Evolutionary conservation across 2,797 vertebrate species (phyloP).

Genomic region (Acanthurus lineatus): DNA sequence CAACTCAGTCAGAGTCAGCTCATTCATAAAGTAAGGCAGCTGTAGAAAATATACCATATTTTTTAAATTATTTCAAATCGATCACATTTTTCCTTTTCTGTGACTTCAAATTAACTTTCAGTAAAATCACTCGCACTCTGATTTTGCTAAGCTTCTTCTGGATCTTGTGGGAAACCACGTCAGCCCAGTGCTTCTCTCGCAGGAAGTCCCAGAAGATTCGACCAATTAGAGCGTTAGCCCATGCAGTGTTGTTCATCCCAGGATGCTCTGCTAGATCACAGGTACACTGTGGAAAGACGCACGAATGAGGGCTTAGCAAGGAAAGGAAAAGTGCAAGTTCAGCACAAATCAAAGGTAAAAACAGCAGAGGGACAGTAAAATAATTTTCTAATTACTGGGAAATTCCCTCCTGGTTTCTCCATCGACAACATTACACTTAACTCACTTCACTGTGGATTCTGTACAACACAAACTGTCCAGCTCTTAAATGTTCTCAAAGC

Average conservation of each 20-base stretch:
- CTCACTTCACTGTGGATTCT: background rate
- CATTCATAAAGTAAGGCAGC: slow-evolving; percentile 95
- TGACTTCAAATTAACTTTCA: background rate
- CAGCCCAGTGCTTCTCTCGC: slow-evolving; percentile 88
- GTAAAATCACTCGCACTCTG: slow-evolving; percentile 80
- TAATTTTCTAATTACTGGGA: background rate
- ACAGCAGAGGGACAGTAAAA: background rate
- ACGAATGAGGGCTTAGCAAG: slow-evolving; percentile 10
- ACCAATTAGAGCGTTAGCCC: slow-evolving; percentile 89
- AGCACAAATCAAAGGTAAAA: slow-evolving; percentile 5
- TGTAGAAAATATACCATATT: slow-evolving; percentile 53
- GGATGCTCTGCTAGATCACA: slow-evolving; percentile 64
- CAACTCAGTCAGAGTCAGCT: slow-evolving; percentile 90
- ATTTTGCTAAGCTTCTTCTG: slow-evolving; percentile 95
- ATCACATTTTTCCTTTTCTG: background rate
- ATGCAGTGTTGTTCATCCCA: slow-evolving; percentile 69
- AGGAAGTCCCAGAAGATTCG: slow-evolving; percentile 94
- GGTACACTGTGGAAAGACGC: slow-evolving; percentile 69
- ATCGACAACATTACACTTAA: background rate
- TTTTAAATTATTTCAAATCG: background rate
- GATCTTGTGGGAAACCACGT: slow-evolving; percentile 89
- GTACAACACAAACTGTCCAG: background rate
- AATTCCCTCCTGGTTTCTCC: background rate
- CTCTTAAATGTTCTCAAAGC: background rate
- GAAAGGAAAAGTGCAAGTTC: background rate